These are phyloP conservation scores for Trichopoda pennipes DNA, from an alignment of 2,888 invertebrate genomes.

Conservation along the genomic window DNA sequence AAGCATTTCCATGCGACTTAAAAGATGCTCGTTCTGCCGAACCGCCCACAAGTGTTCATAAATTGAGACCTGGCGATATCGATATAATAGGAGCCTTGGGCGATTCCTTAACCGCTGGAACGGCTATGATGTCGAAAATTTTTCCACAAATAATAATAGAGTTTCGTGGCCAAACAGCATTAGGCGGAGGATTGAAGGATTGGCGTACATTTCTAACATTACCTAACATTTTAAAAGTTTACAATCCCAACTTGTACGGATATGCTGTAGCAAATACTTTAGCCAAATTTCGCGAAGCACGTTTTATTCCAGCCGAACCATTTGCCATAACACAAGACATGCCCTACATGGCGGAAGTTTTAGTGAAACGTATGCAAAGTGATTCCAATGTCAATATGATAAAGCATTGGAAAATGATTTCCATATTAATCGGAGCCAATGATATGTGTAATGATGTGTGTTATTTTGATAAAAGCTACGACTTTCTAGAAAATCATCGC, in stretches of 20 bases:
- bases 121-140: conserved; percentile 82
- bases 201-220: conserved; percentile 83
- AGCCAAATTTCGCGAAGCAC: conserved; percentile 72
- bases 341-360: conserved; percentile 73
- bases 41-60: conserved; percentile 82
- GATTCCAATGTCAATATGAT: conserved; percentile 81
- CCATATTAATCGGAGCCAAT: conserved; percentile 83
- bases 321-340: conserved; percentile 75
- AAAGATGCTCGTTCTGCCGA: conserved; percentile 75
- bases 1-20: conserved; percentile 79
- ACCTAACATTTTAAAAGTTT: conserved; percentile 84
- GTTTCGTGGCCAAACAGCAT: conserved; percentile 81
- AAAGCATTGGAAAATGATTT: conserved; percentile 84
- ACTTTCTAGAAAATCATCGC: conserved; percentile 80
- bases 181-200: conserved; percentile 82
- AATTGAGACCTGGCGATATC: conserved; percentile 83
- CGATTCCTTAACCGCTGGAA: conserved; percentile 84
- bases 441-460: conserved; percentile 84
- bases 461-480: conserved; percentile 78
- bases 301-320: conserved; percentile 77
- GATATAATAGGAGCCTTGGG: conserved; percentile 84
- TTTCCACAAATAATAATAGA: conserved; percentile 81
- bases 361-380: conserved; percentile 74
- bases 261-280: conserved; percentile 78
- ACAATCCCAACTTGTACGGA: conserved; percentile 85